Conservation (phyloP, 92 coral and sea anemone genomes). For the Galaxea fascicularis region DNA sequence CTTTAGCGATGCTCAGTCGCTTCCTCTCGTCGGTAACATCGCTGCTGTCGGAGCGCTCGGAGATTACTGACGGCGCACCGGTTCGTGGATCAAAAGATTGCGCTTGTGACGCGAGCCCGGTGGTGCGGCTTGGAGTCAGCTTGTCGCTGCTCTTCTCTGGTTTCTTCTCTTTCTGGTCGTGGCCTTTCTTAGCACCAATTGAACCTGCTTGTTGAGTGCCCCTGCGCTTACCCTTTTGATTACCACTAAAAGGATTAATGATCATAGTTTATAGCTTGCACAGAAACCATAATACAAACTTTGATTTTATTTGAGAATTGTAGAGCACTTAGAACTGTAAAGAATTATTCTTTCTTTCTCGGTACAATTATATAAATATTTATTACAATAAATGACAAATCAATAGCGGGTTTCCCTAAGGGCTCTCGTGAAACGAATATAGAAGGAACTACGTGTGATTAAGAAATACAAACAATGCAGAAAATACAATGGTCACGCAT, state of each 20-base stretch:
- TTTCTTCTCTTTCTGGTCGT: constrained; percentile 87
- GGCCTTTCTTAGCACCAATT: constrained; percentile 79
- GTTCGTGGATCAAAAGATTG: constrained; percentile 79
- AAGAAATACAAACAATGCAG: too few relatives aligned
- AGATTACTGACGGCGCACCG: constrained; percentile 95
- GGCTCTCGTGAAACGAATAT: too few relatives aligned
- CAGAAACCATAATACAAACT: too few relatives aligned
- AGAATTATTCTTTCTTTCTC: too few relatives aligned
- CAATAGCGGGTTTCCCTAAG: too few relatives aligned
- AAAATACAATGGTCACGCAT: too few relatives aligned
- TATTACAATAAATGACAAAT: too few relatives aligned
- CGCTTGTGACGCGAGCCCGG: constrained; percentile 75
- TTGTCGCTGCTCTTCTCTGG: constrained; percentile 93
- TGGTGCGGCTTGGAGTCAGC: constrained; percentile 82
- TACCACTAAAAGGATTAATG: constrained; percentile 41
- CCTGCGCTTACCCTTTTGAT: constrained; percentile 89
- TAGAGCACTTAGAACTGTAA: too few relatives aligned
- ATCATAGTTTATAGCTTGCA: not conserved
- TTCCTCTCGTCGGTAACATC: constrained; percentile 89
- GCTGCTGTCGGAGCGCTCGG: constrained; percentile 97
- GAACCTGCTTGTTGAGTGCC: constrained; percentile 77
- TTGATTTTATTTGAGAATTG: too few relatives aligned
- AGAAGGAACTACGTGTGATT: too few relatives aligned
- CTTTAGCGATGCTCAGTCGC: constrained; percentile 77
- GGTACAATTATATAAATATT: too few relatives aligned